Percentiles rank a stretch among this genome's conserved stretches.
Conservation (phyloP, 2,888 invertebrate species). For the Lucinisca nassula region DNA sequence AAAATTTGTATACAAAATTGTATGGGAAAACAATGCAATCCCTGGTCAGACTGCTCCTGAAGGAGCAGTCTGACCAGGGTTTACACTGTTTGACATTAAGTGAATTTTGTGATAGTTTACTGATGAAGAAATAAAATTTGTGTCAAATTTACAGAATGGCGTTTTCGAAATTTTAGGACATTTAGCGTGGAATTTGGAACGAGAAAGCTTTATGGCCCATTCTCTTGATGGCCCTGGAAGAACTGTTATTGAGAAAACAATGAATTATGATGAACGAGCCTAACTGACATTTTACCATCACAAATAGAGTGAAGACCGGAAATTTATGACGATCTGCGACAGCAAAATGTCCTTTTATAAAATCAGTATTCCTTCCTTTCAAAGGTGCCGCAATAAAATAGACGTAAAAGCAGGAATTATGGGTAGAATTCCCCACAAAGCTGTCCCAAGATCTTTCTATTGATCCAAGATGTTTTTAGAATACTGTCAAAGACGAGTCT, state of each 20-base stretch:
- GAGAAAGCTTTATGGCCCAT: constrained; percentile 15
- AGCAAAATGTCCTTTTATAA: constrained; percentile 71
- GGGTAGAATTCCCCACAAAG: constrained; percentile 58
- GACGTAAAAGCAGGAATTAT: constrained; percentile 72
- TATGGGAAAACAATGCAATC: no score
- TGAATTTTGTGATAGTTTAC: no score
- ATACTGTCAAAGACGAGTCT: constrained; percentile 66
- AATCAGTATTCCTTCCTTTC: constrained; percentile 69
- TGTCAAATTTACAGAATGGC: no score
- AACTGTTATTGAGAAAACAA: constrained; percentile 49
- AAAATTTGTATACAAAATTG: no score
- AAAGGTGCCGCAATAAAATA: constrained; percentile 69
- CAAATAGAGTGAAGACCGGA: constrained; percentile 67
- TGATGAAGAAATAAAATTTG: no score
- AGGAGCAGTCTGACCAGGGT: no score
- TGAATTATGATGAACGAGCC: constrained; percentile 68
- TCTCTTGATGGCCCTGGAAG: background rate
- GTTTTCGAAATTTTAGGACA: no score
- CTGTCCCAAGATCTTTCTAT: constrained; percentile 66
- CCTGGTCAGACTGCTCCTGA: no score
- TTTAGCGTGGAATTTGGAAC: no score
- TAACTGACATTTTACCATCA: constrained; percentile 67
- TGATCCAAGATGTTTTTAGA: constrained; percentile 16
- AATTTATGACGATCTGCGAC: constrained; percentile 72
- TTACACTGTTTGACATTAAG: no score